Conservation (phyloP, 2,888 invertebrate genomes). For the Mesochorus sp. region DNA sequence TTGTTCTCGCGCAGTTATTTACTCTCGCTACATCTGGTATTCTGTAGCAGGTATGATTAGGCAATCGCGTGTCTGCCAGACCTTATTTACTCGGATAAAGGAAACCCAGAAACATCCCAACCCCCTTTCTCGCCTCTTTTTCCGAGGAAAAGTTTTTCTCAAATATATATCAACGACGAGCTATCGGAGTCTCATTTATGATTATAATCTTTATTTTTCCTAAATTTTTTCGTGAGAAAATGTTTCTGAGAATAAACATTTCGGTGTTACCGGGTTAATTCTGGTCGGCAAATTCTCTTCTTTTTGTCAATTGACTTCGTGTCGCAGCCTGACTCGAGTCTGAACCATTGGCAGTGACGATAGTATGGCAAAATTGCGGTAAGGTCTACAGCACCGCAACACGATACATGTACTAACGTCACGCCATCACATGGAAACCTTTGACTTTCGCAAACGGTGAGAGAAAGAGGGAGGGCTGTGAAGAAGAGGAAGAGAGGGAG, state of each 20-base stretch:
- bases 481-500: conserved; percentile 30
- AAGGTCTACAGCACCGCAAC: conserved; percentile 40
- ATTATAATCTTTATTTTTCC: too few relatives aligned
- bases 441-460: neutral
- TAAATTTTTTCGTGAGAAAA: too few relatives aligned
- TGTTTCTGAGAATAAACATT: too few relatives aligned
- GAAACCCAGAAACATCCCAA: neutral
- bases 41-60: neutral
- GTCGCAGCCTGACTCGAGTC: conserved; percentile 41
- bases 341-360: conserved; percentile 1
- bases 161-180: too few relatives aligned
- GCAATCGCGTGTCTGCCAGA: neutral
- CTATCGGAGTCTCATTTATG: too few relatives aligned
- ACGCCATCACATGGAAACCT: conserved; percentile 41
- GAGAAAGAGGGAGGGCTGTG: neutral
- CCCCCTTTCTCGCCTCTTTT: neutral
- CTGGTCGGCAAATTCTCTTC: too few relatives aligned
- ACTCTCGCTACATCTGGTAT: neutral
- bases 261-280: too few relatives aligned
- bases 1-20: neutral
- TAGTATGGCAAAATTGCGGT: conserved; percentile 29
- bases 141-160: neutral
- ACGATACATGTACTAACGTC: conserved; percentile 43
- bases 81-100: neutral
- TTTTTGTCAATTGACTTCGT: conserved; percentile 28